phyloP scores from a whole-genome alignment of 2,888 invertebrate species.

The Cyclophora albipunctata region DNA sequence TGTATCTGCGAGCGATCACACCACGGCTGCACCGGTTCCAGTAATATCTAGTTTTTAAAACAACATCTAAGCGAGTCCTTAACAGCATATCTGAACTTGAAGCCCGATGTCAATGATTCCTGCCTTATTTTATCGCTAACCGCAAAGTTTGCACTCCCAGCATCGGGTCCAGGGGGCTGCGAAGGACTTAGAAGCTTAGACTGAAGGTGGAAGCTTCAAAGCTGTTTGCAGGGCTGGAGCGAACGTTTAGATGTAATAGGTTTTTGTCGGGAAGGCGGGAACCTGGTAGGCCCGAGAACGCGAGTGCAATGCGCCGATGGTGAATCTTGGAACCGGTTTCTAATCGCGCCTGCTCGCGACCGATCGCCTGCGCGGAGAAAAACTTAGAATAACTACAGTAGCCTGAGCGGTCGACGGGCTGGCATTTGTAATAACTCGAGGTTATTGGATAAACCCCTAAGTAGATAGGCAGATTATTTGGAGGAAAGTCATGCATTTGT shows the following conservation, averaged over 20 bases:
- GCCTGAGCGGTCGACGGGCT: conserved; percentile 4
- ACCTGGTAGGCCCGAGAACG: conserved; percentile 2
- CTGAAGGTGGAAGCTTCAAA: conserved; percentile 29
- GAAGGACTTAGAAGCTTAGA: not conserved
- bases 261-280: conserved; percentile 14
- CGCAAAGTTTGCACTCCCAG: conserved; percentile 15
- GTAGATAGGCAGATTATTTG: no score
- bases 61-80: conserved; percentile 43
- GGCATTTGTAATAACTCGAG: conserved; percentile 7
- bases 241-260: conserved; percentile 31
- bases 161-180: not conserved
- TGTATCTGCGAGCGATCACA: no score
- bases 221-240: conserved; percentile 20
- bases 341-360: conserved; percentile 45
- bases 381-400: conserved; percentile 55
- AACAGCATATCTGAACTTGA: conserved; percentile 49
- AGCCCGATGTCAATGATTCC: conserved; percentile 63
- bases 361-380: conserved; percentile 38
- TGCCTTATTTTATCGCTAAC: conserved; percentile 51
- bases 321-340: conserved; percentile 57
- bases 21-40: not conserved
- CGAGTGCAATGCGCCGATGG: conserved; percentile 51
- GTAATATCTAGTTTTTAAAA: conserved; percentile 24
- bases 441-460: no score
- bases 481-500: no score